Base-by-base conservation (phyloP, 2,113 vertebrate genomes). In the Mus spicilegus region DNA sequence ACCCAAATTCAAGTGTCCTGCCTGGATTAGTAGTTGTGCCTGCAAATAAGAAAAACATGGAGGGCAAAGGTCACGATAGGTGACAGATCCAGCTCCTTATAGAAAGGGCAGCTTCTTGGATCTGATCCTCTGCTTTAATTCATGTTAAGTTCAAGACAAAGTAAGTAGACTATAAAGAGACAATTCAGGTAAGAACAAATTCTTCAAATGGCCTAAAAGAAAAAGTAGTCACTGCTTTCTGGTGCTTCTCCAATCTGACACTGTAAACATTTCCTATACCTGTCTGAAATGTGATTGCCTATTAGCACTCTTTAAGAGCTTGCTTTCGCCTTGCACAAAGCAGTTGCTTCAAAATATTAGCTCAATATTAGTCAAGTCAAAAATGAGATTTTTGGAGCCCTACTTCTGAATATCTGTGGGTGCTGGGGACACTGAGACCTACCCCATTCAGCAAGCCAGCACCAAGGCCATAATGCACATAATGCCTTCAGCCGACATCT, bases 111-210 rank as follows among this genome's bases (percentile, higher is more conserved):
- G 13, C 8, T 63, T 56, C 69, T 84, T 42, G 36, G 42, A 33
- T 33, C 1, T 36, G 24, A 30, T 42, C 42, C 56, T 84, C 73
- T 54, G 76, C 46, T 93, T 94, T 85, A 87, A 30, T 78, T 63
- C 22, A 78, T 77, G 86, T 63, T 89, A 46, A 95, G 24, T 95
- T 84, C 36, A 84, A 96, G 46, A 82, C 11, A 70, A 58, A 20
- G 56, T 58, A 5, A 89, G 87, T 46, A 28, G n/a, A 72, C 33
- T 77, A 26, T 75, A 30, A 92, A 51, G 26, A 58, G 42, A 54
- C 39, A 89, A 20, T 72, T 69, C 65, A 61, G 56, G 24, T 1
- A 94, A 49, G 46, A 93, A 36, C 14, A 87, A 51, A 80, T 3
- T 30, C 51, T 93, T 72, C 14, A n/a, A 75, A 30, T 87, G 26